Evolutionary conservation across 1,140 invertebrate genomes (phyloP), one percentile per base, ranked within the genome.

Genomic region (Sminthurinus signatus): DNA sequence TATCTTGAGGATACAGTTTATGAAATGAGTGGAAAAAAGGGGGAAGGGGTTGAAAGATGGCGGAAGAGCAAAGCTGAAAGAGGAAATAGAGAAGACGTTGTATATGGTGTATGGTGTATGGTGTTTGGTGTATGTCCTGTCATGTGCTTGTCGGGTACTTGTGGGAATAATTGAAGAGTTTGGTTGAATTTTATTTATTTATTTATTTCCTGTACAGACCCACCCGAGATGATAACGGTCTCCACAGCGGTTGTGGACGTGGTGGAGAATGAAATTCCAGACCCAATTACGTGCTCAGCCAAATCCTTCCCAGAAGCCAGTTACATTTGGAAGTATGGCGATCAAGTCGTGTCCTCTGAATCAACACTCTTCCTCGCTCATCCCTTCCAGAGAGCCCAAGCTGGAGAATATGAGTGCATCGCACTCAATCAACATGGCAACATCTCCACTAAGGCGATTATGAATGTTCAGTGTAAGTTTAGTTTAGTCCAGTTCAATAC

Each of bases 401-500:
- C 81, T 28, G 88, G 88, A 1, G 81, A 83, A 32, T 90, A 90
- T 74, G 77, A 82, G 23, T 93, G 89, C 73, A 82, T 87, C 64
- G 88, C 88, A 1, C 80, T 77, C 63, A 93, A 92, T 76, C 79
- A 82, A 57, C 88, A 91, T 73, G 89, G 89, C 27, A 81, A 78
- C 51, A 80, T 80, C 39, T 83, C 81, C 50, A 82, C 82, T 10
- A 81, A 82, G 12, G 83, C 85, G 17, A 80, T 81, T 63, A 80
- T 92, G 65, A 86, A 91, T 75, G 88, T 91, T 48, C 81, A 86
- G 78, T 91, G 89, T 91, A 79, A 86, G 87, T 85, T 73, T 42
- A n/a, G n/a, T n/a, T n/a, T n/a, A n/a, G n/a, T n/a, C n/a, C n/a
- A n/a, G n/a, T n/a, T n/a, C n/a, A n/a, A n/a, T n/a, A n/a, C n/a